phyloP scores from a whole-genome alignment of 2,113 vertebrate genomes.

The Hirundichthys speculiger region DNA sequence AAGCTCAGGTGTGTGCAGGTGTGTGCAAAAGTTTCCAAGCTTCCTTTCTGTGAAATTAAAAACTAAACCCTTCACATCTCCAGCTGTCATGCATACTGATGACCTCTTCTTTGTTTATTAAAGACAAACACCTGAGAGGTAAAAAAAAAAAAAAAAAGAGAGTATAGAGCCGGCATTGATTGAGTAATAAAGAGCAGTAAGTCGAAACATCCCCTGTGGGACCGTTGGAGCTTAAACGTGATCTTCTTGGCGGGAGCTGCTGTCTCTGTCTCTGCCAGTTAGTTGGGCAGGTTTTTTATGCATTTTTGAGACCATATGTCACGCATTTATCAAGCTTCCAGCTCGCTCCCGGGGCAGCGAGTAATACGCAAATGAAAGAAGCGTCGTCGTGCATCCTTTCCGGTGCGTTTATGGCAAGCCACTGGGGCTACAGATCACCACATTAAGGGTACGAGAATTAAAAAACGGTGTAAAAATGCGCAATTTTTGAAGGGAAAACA shows the following conservation, averaged over 20 bases:
- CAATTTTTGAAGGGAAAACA: too few species aligned
- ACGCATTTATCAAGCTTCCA: conserved; percentile 22
- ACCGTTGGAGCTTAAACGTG: conserved; percentile 12
- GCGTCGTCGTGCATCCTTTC: conserved; percentile 20
- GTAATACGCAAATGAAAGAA: conserved; percentile 27
- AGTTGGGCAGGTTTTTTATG: conserved; percentile 8
- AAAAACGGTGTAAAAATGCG: too few species aligned
- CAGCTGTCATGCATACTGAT: too few species aligned
- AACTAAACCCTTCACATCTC: conserved; percentile 39
- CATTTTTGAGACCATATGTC: conserved; percentile 41
- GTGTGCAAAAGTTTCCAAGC: conserved; percentile 13
- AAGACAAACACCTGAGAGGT: conserved; percentile 17
- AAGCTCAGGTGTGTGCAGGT: too few species aligned
- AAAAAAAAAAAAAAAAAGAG: conserved; percentile 5
- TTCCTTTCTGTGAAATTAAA: conserved; percentile 42
- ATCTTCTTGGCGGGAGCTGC: conserved; percentile 4
- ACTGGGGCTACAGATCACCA: too few species aligned
- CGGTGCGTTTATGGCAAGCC: too few species aligned
- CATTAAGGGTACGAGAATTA: too few species aligned
- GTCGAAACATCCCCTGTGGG: conserved; percentile 39
- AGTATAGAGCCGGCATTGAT: conserved; percentile 17
- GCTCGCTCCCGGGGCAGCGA: not conserved
- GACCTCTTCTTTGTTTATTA: conserved; percentile 13
- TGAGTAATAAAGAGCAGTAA: conserved; percentile 35
- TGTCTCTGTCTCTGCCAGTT: conserved; percentile 14